These are phyloP conservation scores for Pollicipes pollicipes DNA, from an alignment of 1,140 invertebrate genomes.

Conservation along the genomic window DNA sequence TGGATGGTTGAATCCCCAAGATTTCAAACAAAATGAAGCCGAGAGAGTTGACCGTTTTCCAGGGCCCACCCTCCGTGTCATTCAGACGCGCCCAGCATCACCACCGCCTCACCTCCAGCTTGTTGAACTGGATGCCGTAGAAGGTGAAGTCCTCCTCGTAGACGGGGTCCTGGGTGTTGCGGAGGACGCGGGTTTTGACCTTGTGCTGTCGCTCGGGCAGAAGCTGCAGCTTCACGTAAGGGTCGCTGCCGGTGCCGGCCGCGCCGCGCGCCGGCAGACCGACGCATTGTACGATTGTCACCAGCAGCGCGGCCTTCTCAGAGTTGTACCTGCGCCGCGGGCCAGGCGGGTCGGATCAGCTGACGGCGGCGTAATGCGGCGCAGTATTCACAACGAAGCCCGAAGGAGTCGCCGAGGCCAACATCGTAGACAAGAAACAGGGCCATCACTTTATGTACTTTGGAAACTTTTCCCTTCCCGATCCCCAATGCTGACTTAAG, in stretches of 20 bases:
- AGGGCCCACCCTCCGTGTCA: no score
- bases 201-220: conserved; percentile 88
- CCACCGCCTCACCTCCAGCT: conserved; percentile 41
- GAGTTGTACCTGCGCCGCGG: conserved; percentile 53
- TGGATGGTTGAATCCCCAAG: no score
- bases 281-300: conserved; percentile 72
- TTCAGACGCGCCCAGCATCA: no score
- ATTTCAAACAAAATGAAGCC: no score
- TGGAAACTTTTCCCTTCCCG: no score
- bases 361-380: not conserved
- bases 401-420: no score
- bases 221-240: conserved; percentile 84
- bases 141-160: conserved; percentile 96
- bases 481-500: no score
- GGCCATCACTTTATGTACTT: no score
- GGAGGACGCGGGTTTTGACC: conserved; percentile 79
- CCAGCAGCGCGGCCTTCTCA: conserved; percentile 73
- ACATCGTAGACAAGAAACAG: no score
- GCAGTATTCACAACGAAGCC: not conserved
- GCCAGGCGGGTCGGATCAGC: conserved; percentile 15
- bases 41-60: no score
- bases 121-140: conserved; percentile 69
- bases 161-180: conserved; percentile 77
- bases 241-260: conserved; percentile 49
- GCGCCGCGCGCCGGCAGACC: conserved; percentile 59